Conservation (phyloP, 2,113 vertebrate genomes). For the Pao palembangensis region DNA sequence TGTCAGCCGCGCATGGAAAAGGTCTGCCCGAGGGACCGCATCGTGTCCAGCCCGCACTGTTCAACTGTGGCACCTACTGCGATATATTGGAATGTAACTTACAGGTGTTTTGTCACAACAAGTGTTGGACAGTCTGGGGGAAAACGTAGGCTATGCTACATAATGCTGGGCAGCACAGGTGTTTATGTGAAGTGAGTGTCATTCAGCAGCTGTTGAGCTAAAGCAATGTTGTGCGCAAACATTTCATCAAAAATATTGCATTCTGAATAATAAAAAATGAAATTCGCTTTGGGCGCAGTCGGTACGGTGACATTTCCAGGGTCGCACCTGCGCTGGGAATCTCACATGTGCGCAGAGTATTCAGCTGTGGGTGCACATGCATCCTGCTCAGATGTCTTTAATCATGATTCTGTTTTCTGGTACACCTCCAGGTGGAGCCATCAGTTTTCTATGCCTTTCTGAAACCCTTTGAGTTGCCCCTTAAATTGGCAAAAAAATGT, state of each 20-base stretch:
- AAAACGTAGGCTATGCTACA: background rate
- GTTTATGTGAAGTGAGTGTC: background rate
- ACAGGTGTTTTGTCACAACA: slow-evolving; percentile 12
- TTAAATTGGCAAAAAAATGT: too few species aligned
- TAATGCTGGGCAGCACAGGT: background rate
- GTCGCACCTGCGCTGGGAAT: background rate
- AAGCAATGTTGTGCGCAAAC: too few species aligned
- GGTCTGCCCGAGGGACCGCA: slow-evolving; percentile 40
- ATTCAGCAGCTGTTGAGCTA: too few species aligned
- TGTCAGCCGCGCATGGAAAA: slow-evolving; percentile 22
- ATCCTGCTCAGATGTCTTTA: background rate
- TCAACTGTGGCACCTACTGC: slow-evolving; percentile 15
- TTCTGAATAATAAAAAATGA: background rate
- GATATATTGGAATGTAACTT: background rate
- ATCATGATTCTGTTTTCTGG: background rate
- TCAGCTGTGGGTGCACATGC: background rate
- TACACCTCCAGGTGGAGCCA: background rate
- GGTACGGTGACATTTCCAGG: background rate
- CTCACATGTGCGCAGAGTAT: background rate
- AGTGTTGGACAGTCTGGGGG: background rate
- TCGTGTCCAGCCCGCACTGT: slow-evolving; percentile 14
- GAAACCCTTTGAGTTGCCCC: background rate
- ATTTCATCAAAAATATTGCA: background rate
- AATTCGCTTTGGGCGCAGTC: too few species aligned
- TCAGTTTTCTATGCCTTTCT: background rate